Conservation (phyloP, 2,888 invertebrate species). For the Ptychoptera contaminata region DNA sequence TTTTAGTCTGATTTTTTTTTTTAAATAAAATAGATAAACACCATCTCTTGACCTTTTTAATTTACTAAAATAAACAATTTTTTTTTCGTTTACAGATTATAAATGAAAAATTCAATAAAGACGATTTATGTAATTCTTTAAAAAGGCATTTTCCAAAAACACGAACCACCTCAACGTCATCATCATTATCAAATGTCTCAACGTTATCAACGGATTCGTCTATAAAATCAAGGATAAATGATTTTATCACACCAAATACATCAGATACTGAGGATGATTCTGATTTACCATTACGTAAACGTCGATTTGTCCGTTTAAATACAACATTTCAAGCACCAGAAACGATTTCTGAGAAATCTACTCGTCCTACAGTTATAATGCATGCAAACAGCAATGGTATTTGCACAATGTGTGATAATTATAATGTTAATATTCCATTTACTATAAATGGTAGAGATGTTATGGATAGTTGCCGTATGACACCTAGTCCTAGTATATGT, state of each 20-base stretch:
- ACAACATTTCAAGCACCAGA: slow-evolving; percentile 5
- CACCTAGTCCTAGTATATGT: too few species aligned
- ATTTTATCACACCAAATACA: slow-evolving; percentile 62
- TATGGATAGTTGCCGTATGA: too few species aligned
- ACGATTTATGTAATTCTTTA: background rate
- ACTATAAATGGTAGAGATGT: too few species aligned
- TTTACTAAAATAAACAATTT: background rate
- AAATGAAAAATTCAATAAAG: background rate
- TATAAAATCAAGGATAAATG: slow-evolving; percentile 17
- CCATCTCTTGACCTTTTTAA: too few species aligned
- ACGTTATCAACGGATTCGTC: background rate
- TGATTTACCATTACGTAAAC: slow-evolving; percentile 35
- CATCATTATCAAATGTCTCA: slow-evolving; percentile 12
- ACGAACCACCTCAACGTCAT: background rate
- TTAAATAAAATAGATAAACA: too few species aligned
- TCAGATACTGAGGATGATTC: slow-evolving; percentile 71
- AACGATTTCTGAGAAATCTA: slow-evolving; percentile 26
- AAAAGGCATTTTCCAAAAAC: background rate
- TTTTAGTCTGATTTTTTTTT: too few species aligned
- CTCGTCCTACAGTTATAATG: slow-evolving; percentile 68
- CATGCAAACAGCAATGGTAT: slow-evolving; percentile 68
- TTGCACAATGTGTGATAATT: slow-evolving; percentile 28
- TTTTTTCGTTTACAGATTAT: background rate
- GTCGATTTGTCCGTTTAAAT: slow-evolving; percentile 24
- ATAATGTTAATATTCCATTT: slow-evolving; percentile 12